Base-by-base conservation (phyloP, 2,888 invertebrate genomes). In the Epirrita christyi region DNA sequence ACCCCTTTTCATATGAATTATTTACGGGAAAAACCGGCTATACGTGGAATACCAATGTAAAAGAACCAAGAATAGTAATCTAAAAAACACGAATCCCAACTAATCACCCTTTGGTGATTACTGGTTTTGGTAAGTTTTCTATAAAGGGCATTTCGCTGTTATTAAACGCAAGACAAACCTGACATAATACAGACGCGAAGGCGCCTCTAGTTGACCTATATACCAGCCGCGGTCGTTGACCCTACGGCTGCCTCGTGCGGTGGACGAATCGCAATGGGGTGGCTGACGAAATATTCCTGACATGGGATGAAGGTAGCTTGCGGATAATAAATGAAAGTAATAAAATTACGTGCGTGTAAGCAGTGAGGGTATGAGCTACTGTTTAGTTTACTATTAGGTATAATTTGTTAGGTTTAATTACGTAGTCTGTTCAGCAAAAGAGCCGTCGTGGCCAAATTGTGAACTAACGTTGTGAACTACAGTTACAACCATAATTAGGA, bases 171-270 rank as follows among this genome's bases (percentile, higher is more conserved):
- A 68, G 68, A 70, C 72, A 76, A 75, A 75, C 72, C 80, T 83
- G 82, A 80, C 83, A 85, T 85, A 86, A 84, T 81, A 86, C 80
- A 88, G 88, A 88, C 88, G 78, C 75, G 68, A 71, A 82, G 89
- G 89, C 89, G 89, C 90, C 88, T 86, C 79, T 78, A 64, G 76
- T 79, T 91, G 90, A 89, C 91, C 91, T 83, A 92, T 89, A 90
- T 90, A 83, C 81, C 75, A 78, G 66, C 70, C 64, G 70, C 81
- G 91, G 86, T 79, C 88, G 81, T 86, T 89, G 87, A 91, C 88
- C 87, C 80, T 78, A 70, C 65, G 76, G 79, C 72, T 75, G 75
- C 78, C 78, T 81, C 78, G 81, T 77, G 81, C 70, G 73, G 76
- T 67, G 72, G 69, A 63, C 65, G 71, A 64, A 72, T 68, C 71